Conservation (phyloP, 2,797 vertebrate genomes). For the Phalloptychus januarius region DNA sequence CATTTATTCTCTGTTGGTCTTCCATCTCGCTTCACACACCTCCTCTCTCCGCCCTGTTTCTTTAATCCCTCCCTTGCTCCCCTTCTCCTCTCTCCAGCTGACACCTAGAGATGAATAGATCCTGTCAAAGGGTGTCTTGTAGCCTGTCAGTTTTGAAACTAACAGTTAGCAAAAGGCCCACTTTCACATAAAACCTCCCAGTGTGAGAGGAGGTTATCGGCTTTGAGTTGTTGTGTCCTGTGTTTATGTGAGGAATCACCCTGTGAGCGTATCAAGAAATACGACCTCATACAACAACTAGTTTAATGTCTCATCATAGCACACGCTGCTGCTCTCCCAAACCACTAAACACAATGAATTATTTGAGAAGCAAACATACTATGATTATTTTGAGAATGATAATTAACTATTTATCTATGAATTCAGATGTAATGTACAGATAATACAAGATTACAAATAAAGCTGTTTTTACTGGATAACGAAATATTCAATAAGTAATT, state of each 20-base stretch:
- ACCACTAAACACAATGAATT: conserved; percentile 13
- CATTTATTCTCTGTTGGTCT: conserved; percentile 28
- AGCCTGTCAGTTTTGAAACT: conserved; percentile 81
- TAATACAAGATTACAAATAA: background rate
- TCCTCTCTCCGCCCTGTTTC: conserved; percentile 36
- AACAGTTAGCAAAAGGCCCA: conserved; percentile 74
- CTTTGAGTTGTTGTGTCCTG: conserved; percentile 37
- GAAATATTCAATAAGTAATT: background rate
- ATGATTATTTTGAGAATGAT: background rate
- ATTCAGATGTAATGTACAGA: background rate
- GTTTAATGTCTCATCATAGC: conserved; percentile 2
- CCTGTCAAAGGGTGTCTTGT: conserved; percentile 80
- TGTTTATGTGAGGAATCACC: conserved; percentile 6
- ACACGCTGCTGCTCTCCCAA: conserved; percentile 1
- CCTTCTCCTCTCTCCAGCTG: conserved; percentile 57
- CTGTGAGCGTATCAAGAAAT: conserved; percentile 15
- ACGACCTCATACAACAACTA: conserved; percentile 24
- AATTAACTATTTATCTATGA: background rate
- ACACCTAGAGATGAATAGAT: conserved; percentile 78
- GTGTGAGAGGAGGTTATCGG: conserved; percentile 58
- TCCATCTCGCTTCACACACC: conserved; percentile 40
- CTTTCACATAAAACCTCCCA: conserved; percentile 69
- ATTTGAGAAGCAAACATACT: conserved; percentile 8
- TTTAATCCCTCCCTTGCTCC: conserved; percentile 44
- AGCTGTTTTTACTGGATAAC: background rate